Conservation (phyloP, 1,140 invertebrate genomes). For the Daktulosphaira vitifoliae region DNA sequence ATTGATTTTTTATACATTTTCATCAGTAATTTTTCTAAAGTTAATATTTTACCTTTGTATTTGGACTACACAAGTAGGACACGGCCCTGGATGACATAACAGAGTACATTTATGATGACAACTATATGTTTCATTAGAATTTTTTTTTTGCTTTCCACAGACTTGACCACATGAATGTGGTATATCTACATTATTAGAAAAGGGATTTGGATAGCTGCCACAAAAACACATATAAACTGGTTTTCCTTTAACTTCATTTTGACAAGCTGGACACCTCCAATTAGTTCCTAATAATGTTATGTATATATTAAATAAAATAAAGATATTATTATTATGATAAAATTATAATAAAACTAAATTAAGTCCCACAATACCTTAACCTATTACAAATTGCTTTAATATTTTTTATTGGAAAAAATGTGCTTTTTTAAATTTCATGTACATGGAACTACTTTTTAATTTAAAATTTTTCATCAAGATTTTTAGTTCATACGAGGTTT, state of each 20-base stretch:
- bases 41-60: conserved; percentile 42
- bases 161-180: conserved; percentile 85
- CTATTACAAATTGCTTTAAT: not conserved
- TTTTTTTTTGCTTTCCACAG: conserved; percentile 57
- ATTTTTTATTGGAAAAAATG: too few species aligned
- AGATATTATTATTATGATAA: conserved; percentile 22
- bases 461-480: too few species aligned
- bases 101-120: conserved; percentile 79
- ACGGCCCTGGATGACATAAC: conserved; percentile 84
- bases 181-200: conserved; percentile 55
- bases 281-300: conserved; percentile 51
- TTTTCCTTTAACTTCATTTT: conserved; percentile 61
- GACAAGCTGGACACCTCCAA: conserved; percentile 90
- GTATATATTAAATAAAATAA: conserved; percentile 13
- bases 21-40: not conserved
- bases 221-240: conserved; percentile 74
- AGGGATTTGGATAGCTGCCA: conserved; percentile 44
- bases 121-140: conserved; percentile 37
- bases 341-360: not conserved
- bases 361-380: not conserved
- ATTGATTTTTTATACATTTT: not conserved
- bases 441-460: too few species aligned
- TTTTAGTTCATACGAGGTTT: too few species aligned
- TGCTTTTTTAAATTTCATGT: too few species aligned
- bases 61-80: conserved; percentile 55